Base-by-base conservation (phyloP, 2,888 invertebrate species). In the Ectobius pallidus region DNA sequence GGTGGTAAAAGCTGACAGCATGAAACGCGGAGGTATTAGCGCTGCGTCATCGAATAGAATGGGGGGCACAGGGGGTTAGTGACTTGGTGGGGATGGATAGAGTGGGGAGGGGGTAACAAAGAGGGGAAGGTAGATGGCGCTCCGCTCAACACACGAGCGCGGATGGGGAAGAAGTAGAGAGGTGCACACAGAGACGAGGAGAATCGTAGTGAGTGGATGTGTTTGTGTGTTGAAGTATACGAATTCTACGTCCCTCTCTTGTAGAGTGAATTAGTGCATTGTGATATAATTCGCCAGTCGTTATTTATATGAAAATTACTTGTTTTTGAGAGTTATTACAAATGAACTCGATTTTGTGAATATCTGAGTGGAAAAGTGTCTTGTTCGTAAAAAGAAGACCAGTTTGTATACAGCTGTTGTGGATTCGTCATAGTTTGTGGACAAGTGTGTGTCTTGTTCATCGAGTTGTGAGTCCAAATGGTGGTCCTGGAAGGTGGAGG, bases 401-500 rank as follows among this genome's bases (percentile, higher is more conserved):
- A 9, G 25, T 14, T 52, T 9, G 9, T n/a, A 20, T 52, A 20
- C 49, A 52, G 18, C 62, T 63, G 39, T 34, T 20, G 14, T 55
- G 14, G 25, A 27, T 22, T 22, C 16, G 20, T 55, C 42, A 42
- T 63, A 22, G 27, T 39, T n/a, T 65, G 65, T 65, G 65, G 65
- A 65, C 65, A 65, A 65, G 44, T 70, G 58, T 68, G 49, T 62
- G 18, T 20, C 25, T 22, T 27, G 22, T 62, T 46, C 16, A n/a
- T 44, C 11, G 42, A 27, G 34, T 52, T 44, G 73, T 69, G n/a
- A 52, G 58, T 30, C 52, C 86, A 86, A 86, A 95, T 95, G 95
- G 94, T 94, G 87, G 94, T 95, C 84, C 89, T 95, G 85, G 94
- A 95, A 90, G 92, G 93, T 87, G 91, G 92, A 86, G 92, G 91